Evolutionary conservation across 2,797 vertebrate species (phyloP).

Genomic region (Eospalax fontanierii): DNA sequence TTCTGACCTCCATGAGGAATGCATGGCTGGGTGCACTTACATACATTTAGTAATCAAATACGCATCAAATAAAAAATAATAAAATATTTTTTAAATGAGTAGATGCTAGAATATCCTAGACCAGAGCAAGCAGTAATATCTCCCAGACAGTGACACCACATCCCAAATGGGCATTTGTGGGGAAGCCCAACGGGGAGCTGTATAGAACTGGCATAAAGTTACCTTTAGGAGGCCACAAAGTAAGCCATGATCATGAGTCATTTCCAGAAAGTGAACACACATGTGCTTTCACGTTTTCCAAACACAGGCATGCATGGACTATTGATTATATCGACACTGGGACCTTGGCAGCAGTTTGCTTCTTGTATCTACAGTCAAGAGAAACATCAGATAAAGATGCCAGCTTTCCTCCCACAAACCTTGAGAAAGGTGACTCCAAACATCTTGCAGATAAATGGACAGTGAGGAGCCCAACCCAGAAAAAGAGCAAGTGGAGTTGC

Average conservation of each 20-base stretch:
- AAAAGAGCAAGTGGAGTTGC: not conserved
- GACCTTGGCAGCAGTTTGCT: not conserved
- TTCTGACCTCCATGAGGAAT: no score
- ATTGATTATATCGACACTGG: not conserved
- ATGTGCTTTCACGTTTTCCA: not conserved
- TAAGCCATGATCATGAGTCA: not conserved
- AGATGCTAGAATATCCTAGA: not conserved
- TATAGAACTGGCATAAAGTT: not conserved
- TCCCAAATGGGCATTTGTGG: not conserved
- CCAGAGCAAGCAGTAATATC: not conserved
- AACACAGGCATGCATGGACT: no score
- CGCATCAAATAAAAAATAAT: no score
- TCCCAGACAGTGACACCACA: not conserved
- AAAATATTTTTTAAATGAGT: no score
- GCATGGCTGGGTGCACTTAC: no score
- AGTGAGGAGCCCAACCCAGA: rapidly evolving
- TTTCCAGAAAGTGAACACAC: not conserved
- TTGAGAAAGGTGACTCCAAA: not conserved
- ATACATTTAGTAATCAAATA: no score
- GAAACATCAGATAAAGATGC: not conserved
- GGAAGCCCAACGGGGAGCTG: not conserved
- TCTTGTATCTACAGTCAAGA: not conserved
- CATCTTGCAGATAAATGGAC: not conserved
- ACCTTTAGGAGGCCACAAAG: not conserved
- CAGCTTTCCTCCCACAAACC: not conserved